Base-by-base conservation (phyloP, 1,140 invertebrate genomes). In the Drosophila littoralis region DNA sequence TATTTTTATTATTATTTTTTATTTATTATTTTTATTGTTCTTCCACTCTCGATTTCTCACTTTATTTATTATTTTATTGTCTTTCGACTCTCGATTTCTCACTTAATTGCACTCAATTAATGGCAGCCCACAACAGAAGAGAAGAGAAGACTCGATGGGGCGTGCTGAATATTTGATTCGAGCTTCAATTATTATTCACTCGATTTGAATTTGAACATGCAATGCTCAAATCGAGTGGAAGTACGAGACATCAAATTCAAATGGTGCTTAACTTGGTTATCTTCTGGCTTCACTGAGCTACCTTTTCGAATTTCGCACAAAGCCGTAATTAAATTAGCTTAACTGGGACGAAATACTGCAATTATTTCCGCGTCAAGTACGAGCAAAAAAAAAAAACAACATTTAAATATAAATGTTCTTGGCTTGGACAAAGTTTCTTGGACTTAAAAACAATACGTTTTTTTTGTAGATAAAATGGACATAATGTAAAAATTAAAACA, bases 171-270 rank as follows among this genome's bases (percentile, higher is more conserved):
- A 51, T 42, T 54, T 50, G 35, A 59, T 67, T 60, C 61, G 12
- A 43, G 59, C 58, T 60, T 28, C 48, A 45, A 74, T 52, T 79
- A 59, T 69, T 64, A 52, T 33, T 40, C 67, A 65, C 38, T 67
- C 61, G 45, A 68, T 46, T 72, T 40, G 42, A 61, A 52, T 15
- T 50, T 28, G 63, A 51, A 32, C 48, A 63, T 48, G 42, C 46
- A 63, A 58, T 66, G 61, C 59, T 64, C 50, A 58, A 79, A 80
- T 84, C 67, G 60, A 72, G 71, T 33, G 76, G 43, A 79, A 65
- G 8, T 69, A 51, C 32, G 35, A 40, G 17, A 15, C 22, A 28
- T 8, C 15, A 55, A 42, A 6, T 40, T 22, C 1, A 42, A 42
- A 33, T 15, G 7, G 7, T 8, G n/a, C 40, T 13, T 42, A 42